Base-by-base conservation (phyloP, 2,888 invertebrate genomes). In the Cheilosia grossa region DNA sequence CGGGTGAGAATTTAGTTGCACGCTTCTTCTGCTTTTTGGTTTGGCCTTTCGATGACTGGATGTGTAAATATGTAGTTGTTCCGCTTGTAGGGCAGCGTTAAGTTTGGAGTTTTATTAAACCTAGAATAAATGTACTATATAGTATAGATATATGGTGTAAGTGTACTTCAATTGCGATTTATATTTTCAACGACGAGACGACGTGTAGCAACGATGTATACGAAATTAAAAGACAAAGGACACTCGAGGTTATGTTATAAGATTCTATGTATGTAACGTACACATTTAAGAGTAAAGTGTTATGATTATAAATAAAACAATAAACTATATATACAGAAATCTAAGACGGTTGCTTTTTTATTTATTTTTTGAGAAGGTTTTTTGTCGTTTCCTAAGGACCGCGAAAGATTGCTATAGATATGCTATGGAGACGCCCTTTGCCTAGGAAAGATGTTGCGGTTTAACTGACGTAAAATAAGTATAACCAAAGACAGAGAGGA, bases 261-360 rank as follows among this genome's bases (percentile, higher is more conserved):
- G 66, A n/a, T 59, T 61, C 53, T 61, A 67, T 64, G 58, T 37
- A 54, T 44, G 51, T 13, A 13, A 24, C 10, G 54, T 61, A 75
- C 42, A 54, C 67, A 67, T 58, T 67, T 81, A 67, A 63, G 72
- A 77, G 70, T 30, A 85, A 66, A 37, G 70, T 81, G 85, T 81
- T 85, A 80, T 80, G 49, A 85, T 75, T 77, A 67, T 61, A 70
- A 85, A 77, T 77, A 40, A 85, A 85, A 81, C 72, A 85, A 85
- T 85, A 85, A 85, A 85, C 74, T 80, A 72, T 63, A 85, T 78
- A 70, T 42, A 82, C 10, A 70, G 15, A 58, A 54, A 77, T 40
- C 37, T 51, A 33, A 42, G 10, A 27, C 6, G 4, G 30, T 30
- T 30, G 30, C 9, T n/a, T 6, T 9, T 19, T 33, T 17, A 15